A percentile compares a stretch with the other conserved stretches of the same genome.
These are phyloP conservation scores for Mohoua ochrocephala DNA, from an alignment of 2,113 vertebrate genomes.

Conservation along the genomic window DNA sequence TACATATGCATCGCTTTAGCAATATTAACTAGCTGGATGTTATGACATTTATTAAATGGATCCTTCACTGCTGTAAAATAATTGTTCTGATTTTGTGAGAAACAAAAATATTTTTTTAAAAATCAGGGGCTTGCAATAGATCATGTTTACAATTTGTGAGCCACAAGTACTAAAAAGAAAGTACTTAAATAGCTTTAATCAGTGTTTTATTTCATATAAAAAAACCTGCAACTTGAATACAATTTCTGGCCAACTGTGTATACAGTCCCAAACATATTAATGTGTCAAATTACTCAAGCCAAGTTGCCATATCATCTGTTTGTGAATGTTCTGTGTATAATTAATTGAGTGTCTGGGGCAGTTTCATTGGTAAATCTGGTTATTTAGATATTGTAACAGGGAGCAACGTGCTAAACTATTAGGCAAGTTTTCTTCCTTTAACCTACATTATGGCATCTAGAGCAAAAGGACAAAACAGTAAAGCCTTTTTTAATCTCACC, in stretches of 20 bases:
- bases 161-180: background rate
- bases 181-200: background rate
- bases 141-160: background rate
- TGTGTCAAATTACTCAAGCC: slow-evolving; percentile 28
- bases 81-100: background rate
- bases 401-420: slow-evolving; percentile 56
- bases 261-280: background rate
- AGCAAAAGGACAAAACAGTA: slow-evolving; percentile 82
- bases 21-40: slow-evolving; percentile 44
- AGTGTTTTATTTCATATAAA: background rate
- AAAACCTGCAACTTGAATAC: background rate
- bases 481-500: slow-evolving; percentile 87
- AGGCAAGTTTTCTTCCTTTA: slow-evolving; percentile 66
- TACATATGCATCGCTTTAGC: slow-evolving; percentile 14
- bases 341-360: slow-evolving; percentile 54
- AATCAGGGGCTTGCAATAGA: background rate
- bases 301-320: slow-evolving; percentile 24
- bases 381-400: slow-evolving; percentile 62
- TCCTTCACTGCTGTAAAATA: slow-evolving; percentile 22
- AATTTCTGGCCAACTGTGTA: background rate
- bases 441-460: slow-evolving; percentile 68
- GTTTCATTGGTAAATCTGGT: slow-evolving; percentile 59
- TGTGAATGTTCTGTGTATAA: slow-evolving; percentile 52
- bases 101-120: background rate
- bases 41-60: slow-evolving; percentile 29